Percentiles rank a stretch among this genome's conserved stretches.
Conservation (phyloP, 2,888 invertebrate species). For the Catonia carolina region DNA sequence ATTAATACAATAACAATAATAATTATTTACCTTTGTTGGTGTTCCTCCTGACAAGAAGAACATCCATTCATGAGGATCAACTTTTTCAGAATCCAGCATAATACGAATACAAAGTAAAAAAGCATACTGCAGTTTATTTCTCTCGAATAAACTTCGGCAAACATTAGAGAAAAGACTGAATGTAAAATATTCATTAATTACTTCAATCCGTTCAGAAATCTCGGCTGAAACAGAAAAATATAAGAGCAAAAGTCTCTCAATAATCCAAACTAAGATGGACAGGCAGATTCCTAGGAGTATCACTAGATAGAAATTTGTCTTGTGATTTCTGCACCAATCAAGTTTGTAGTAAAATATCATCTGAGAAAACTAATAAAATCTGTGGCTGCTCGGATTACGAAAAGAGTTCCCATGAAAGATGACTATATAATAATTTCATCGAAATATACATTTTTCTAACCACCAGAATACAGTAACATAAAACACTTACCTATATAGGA, state of each 20-base stretch:
- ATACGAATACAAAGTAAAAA: conserved; percentile 66
- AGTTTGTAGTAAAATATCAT: too few relatives aligned
- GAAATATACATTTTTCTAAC: too few relatives aligned
- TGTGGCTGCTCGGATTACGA: too few relatives aligned
- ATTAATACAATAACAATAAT: neutral
- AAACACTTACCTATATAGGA: too few relatives aligned
- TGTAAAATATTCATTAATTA: conserved; percentile 73
- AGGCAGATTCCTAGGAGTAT: too few relatives aligned
- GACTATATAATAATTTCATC: too few relatives aligned
- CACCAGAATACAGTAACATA: too few relatives aligned
- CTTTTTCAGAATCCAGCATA: conserved; percentile 52
- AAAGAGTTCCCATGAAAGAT: too few relatives aligned
- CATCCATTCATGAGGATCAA: conserved; percentile 61
- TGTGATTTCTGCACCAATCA: too few relatives aligned
- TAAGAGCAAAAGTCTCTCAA: neutral
- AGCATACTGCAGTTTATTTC: conserved; percentile 80
- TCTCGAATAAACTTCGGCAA: conserved; percentile 83
- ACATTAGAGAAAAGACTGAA: conserved; percentile 78
- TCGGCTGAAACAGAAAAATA: conserved; percentile 13
- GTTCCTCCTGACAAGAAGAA: conserved; percentile 69
- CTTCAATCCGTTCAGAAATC: conserved; percentile 41
- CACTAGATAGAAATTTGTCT: too few relatives aligned
- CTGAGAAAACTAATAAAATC: too few relatives aligned
- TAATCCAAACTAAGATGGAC: too few relatives aligned
- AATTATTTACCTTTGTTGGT: conserved; percentile 47